Percentiles rank a stretch among this genome's conserved stretches.
phyloP scores from a whole-genome alignment of 2,797 vertebrate species.

The Pangasius mekongensis region DNA sequence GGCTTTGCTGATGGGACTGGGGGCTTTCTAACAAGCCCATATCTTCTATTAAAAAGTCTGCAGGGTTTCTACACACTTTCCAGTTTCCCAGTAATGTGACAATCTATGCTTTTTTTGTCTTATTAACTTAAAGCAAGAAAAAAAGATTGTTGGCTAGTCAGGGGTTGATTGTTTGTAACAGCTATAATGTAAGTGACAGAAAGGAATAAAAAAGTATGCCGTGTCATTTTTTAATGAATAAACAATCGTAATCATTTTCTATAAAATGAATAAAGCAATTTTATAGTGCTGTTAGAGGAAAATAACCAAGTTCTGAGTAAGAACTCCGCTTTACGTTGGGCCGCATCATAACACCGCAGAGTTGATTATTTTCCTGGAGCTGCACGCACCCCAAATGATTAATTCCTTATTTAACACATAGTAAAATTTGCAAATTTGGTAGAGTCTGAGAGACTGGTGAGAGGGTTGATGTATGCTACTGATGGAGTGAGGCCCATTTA shows the following conservation, averaged over 20 bases:
- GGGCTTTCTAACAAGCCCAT: neutral
- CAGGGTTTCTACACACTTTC: neutral
- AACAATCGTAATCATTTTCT: neutral
- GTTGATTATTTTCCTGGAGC: neutral
- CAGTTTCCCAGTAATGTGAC: neutral
- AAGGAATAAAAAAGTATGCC: neutral
- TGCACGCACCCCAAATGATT: neutral
- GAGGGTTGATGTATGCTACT: neutral
- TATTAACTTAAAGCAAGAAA: neutral
- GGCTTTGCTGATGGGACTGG: no score
- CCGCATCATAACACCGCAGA: neutral
- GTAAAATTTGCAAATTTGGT: neutral
- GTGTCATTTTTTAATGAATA: neutral
- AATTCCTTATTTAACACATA: neutral
- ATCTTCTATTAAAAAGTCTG: neutral
- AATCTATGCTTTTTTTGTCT: no score
- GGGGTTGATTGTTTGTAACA: no score
- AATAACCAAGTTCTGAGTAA: neutral
- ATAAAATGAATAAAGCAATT: no score
- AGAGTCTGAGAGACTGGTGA: neutral
- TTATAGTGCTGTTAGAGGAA: neutral
- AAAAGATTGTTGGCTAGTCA: neutral
- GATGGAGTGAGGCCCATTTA: no score
- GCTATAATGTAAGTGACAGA: neutral
- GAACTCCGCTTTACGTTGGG: neutral